phyloP scores from a whole-genome alignment of 2,797 vertebrate genomes.

The Coracias cyanogaster region DNA sequence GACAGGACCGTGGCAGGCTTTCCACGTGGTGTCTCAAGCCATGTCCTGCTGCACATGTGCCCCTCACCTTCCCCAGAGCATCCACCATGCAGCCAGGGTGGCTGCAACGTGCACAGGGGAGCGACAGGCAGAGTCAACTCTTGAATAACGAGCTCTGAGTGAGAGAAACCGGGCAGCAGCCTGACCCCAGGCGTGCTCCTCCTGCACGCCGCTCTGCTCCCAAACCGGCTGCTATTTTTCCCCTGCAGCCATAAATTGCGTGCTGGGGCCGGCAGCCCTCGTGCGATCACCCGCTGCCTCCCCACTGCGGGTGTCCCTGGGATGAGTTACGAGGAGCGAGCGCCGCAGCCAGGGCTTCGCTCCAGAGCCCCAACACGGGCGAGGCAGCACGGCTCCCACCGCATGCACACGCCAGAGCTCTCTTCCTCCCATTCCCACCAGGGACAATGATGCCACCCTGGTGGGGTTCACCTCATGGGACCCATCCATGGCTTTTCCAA shows the following conservation, averaged over 20 bases:
- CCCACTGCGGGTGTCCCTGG: background rate
- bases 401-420: rapidly evolving
- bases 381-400: background rate
- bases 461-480: rapidly evolving
- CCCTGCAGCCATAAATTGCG: constrained; percentile 4
- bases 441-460: background rate
- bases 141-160: background rate
- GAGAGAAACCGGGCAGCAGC: background rate
- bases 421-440: background rate
- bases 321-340: constrained; percentile 68
- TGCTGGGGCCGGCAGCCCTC: background rate
- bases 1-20: background rate
- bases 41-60: rapidly evolving
- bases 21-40: background rate
- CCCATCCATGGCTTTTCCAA: rapidly evolving
- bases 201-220: background rate
- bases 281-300: background rate
- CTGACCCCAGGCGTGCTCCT: background rate
- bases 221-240: background rate
- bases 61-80: rapidly evolving
- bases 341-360: background rate
- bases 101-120: rapidly evolving
- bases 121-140: rapidly evolving
- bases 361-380: background rate
- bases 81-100: rapidly evolving